Evolutionary conservation across 2,888 invertebrate genomes (phyloP).

Genomic region (Escarpia spicata): DNA sequence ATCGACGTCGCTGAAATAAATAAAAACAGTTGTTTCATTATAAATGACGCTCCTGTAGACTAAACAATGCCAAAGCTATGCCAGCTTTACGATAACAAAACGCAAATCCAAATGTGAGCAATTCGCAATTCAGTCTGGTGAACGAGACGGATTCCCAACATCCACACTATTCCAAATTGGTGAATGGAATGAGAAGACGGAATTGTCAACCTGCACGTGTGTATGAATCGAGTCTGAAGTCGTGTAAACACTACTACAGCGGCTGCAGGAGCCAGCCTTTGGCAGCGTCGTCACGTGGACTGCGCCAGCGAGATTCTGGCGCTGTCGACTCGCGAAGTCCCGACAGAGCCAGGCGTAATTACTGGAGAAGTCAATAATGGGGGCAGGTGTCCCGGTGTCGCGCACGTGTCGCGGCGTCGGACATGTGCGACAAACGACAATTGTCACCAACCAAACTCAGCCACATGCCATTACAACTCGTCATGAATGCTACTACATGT

Average conservation of each 20-base stretch:
- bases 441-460: background rate
- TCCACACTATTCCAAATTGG: background rate
- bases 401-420: background rate
- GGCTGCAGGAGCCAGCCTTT: background rate
- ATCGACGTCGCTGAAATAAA: background rate
- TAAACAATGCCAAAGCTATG: too few species aligned
- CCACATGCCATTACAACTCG: background rate
- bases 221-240: background rate
- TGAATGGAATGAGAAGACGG: background rate
- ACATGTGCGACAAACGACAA: background rate
- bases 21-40: background rate
- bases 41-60: background rate
- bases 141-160: background rate
- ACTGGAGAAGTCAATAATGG: background rate
- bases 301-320: background rate
- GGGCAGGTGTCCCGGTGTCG: constrained; percentile 10
- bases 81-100: background rate
- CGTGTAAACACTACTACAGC: background rate
- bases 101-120: background rate
- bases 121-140: too few species aligned
- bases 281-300: background rate
- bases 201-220: background rate
- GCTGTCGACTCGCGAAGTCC: background rate
- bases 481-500: background rate
- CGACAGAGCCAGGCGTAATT: background rate